Percentiles rank a stretch among this genome's conserved stretches.
Evolutionary conservation across 2,797 vertebrate species (phyloP).

Genomic region (Liparis tanakae): DNA sequence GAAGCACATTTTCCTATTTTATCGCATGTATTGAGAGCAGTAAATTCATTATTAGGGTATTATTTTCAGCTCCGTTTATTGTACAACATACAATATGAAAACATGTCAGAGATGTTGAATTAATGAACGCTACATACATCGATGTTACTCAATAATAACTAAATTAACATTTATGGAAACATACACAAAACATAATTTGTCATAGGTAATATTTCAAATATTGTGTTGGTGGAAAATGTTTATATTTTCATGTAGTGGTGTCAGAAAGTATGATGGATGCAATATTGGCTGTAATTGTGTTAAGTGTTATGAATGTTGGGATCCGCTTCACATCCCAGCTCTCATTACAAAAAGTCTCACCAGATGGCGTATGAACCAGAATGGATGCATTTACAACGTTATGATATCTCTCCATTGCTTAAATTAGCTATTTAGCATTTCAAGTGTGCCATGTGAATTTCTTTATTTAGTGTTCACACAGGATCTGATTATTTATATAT

Average conservation of each 20-base stretch:
- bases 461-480: neutral
- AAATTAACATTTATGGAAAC: conserved; percentile 29
- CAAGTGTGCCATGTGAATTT: conserved; percentile 1
- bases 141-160: conserved; percentile 5
- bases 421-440: conserved; percentile 7
- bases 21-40: neutral
- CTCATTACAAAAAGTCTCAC: conserved; percentile 33
- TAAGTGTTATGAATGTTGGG: conserved; percentile 53
- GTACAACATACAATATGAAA: neutral
- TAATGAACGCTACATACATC: conserved; percentile 9
- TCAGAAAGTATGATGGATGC: conserved; percentile 28
- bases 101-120: conserved; percentile 22
- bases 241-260: conserved; percentile 16
- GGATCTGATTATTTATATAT: neutral
- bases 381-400: conserved; percentile 19
- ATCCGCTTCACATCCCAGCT: conserved; percentile 27
- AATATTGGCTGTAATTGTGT: conserved; percentile 46
- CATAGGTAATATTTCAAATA: conserved; percentile 26
- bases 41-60: neutral
- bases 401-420: neutral
- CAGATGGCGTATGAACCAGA: conserved; percentile 41
- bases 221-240: conserved; percentile 11
- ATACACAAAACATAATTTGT: conserved; percentile 1
- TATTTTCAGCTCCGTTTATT: conserved; percentile 3
- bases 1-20: neutral